A percentile compares a stretch with the other conserved stretches of the same genome.
phyloP scores from a whole-genome alignment of 2,113 vertebrate genomes.

The Menidia beryllina region DNA sequence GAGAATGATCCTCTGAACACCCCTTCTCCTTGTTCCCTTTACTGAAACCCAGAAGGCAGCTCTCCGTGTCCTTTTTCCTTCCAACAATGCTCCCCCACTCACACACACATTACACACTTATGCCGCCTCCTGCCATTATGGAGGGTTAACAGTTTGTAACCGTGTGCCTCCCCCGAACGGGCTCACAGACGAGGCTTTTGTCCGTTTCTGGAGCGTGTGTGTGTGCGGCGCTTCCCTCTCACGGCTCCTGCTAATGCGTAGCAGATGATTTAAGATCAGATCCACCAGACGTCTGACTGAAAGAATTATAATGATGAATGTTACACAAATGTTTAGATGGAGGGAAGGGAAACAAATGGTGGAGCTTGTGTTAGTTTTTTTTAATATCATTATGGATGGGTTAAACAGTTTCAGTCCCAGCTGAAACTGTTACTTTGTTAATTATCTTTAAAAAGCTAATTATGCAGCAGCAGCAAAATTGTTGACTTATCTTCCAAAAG shows the following conservation, averaged over 20 bases:
- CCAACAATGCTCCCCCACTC: slow-evolving; percentile 54
- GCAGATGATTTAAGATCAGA: slow-evolving; percentile 75
- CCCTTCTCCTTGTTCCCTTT: slow-evolving; percentile 63
- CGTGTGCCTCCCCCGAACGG: slow-evolving; percentile 59
- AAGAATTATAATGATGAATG: slow-evolving; percentile 69
- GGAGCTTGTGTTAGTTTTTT: not conserved
- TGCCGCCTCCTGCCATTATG: slow-evolving; percentile 60
- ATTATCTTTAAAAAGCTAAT: too few species aligned
- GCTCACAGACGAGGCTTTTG: slow-evolving; percentile 71
- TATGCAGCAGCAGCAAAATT: too few species aligned
- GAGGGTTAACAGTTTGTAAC: slow-evolving; percentile 74
- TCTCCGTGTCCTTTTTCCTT: slow-evolving; percentile 57
- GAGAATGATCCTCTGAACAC: slow-evolving; percentile 65
- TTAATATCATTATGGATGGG: too few species aligned
- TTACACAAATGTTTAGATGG: slow-evolving; percentile 56
- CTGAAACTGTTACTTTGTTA: too few species aligned
- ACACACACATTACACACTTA: slow-evolving; percentile 38
- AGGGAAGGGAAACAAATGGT: slow-evolving; percentile 12
- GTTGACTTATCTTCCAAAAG: too few species aligned
- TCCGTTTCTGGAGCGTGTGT: slow-evolving; percentile 38
- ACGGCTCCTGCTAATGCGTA: slow-evolving; percentile 72
- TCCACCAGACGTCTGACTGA: slow-evolving; percentile 59
- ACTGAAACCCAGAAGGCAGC: slow-evolving; percentile 60
- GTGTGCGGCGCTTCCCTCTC: slow-evolving; percentile 40
- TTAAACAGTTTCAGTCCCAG: too few species aligned